These are phyloP conservation scores for Corydoras sp. DNA, from an alignment of 2,113 vertebrate species.

Conservation along the genomic window DNA sequence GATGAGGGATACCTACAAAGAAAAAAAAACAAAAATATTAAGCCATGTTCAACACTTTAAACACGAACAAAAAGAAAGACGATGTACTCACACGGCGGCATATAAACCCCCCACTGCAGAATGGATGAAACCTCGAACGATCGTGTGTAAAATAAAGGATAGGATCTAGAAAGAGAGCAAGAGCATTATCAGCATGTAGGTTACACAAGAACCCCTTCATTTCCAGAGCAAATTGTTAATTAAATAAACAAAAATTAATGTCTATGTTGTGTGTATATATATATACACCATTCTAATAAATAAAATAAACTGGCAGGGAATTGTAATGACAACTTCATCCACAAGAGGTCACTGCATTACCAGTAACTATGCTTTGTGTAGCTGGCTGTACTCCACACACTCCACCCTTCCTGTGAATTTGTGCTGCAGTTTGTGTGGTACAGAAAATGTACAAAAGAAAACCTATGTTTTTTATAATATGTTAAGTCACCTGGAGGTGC, in stretches of 20 bases:
- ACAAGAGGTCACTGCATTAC: no score
- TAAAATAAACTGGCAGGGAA: no score
- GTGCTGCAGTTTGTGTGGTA: background rate
- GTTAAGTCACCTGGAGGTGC: conserved; percentile 74
- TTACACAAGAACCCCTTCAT: conserved; percentile 4
- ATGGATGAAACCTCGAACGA: conserved; percentile 96
- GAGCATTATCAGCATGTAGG: background rate
- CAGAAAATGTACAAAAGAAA: no score
- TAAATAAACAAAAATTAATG: no score
- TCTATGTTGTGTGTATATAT: no score
- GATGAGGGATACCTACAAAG: background rate
- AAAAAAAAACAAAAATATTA: conserved; percentile 8
- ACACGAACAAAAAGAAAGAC: background rate
- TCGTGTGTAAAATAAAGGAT: conserved; percentile 92
- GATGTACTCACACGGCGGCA: conserved; percentile 89
- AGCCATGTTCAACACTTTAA: conserved; percentile 8
- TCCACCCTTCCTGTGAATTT: no score
- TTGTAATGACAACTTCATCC: no score
- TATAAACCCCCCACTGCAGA: conserved; percentile 92
- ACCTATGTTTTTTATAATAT: background rate
- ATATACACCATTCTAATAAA: no score
- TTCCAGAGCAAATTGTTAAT: background rate
- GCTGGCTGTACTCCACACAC: no score
- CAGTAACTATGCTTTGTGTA: no score
- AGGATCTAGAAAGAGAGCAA: conserved; percentile 72